Evolutionary conservation across 2,113 vertebrate species (phyloP).

Genomic region (Caloenas nicobarica): DNA sequence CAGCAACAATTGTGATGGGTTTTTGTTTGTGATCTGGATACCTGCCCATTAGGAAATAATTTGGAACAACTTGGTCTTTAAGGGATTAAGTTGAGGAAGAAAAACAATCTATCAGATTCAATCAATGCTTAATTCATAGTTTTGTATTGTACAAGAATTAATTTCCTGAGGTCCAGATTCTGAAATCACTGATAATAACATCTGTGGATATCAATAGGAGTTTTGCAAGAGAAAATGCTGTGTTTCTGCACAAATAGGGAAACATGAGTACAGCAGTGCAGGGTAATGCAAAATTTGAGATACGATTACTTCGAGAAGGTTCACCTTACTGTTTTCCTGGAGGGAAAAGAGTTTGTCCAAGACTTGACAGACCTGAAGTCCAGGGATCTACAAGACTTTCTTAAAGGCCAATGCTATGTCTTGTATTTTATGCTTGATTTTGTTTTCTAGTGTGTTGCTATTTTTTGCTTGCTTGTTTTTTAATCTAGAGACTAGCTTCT

Average conservation of each 20-base stretch:
- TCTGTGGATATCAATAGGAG: neutral
- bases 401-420: neutral
- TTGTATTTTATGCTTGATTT: neutral
- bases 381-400: accelerated
- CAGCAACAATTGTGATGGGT: neutral
- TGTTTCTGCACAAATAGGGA: neutral
- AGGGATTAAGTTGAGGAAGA: neutral
- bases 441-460: no score
- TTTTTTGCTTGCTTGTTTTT: neutral
- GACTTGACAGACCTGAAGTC: neutral
- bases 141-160: neutral
- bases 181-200: neutral
- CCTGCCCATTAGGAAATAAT: neutral
- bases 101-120: neutral
- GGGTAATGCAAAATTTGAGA: neutral
- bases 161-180: neutral
- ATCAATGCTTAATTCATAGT: neutral
- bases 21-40: neutral
- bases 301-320: neutral
- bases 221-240: neutral
- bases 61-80: neutral
- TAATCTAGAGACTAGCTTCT: neutral
- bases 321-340: neutral
- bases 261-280: neutral
- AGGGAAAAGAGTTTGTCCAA: neutral